Percentiles rank a stretch among this genome's conserved stretches.
Conservation (phyloP, 2,888 invertebrate species). For the Drosophila neotestacea region DNA sequence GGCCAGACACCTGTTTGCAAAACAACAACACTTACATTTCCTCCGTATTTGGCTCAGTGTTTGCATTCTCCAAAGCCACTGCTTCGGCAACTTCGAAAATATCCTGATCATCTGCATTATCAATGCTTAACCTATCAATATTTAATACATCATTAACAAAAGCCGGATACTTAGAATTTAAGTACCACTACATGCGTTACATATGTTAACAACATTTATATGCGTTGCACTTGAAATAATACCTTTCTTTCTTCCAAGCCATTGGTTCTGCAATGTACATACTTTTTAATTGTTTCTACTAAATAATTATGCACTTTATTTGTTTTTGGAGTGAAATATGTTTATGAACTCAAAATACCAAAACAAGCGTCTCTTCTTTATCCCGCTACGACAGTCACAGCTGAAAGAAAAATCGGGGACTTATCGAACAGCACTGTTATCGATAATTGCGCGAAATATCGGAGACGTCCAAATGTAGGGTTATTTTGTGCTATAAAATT, state of each 20-base stretch:
- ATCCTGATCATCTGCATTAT: conserved; percentile 22
- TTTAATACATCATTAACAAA: not conserved
- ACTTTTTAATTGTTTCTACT: not conserved
- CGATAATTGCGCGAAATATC: conserved; percentile 23
- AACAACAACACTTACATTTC: conserved; percentile 28
- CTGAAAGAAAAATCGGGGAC: not conserved
- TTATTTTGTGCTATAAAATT: too few species aligned
- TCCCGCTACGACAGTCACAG: conserved; percentile 24
- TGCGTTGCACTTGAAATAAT: conserved; percentile 1
- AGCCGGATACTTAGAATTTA: not conserved
- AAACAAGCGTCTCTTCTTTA: conserved; percentile 24
- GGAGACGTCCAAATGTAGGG: not conserved
- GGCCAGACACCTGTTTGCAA: conserved; percentile 21
- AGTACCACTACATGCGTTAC: not conserved
- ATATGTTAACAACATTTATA: not conserved
- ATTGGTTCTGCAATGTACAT: conserved; percentile 55
- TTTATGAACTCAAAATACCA: conserved; percentile 23
- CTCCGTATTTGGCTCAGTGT: conserved; percentile 23
- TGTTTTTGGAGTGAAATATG: not conserved
- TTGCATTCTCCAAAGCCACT: conserved; percentile 20
- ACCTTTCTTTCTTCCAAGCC: conserved; percentile 69
- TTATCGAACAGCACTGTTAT: conserved; percentile 23
- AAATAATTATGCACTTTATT: conserved; percentile 5
- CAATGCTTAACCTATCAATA: conserved; percentile 21
- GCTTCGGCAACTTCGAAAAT: conserved; percentile 13